These are phyloP conservation scores for Ennomos fuscantarius DNA, from an alignment of 2,888 invertebrate species.

Conservation along the genomic window DNA sequence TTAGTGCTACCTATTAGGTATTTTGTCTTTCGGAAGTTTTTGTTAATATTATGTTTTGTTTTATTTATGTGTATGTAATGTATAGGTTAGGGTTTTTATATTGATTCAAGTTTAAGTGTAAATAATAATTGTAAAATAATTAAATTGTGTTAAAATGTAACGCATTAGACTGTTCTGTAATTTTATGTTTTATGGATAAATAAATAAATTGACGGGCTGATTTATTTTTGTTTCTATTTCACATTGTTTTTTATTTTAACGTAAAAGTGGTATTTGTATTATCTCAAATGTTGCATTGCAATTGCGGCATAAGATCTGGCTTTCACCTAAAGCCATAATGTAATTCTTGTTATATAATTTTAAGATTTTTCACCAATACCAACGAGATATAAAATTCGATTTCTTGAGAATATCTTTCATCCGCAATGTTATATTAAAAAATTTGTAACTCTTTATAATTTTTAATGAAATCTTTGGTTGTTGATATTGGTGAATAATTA, in stretches of 20 bases:
- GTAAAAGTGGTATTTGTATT: conserved; percentile 21
- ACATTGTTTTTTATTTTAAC: too few relatives aligned
- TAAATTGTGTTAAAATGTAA: too few relatives aligned
- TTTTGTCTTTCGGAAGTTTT: too few relatives aligned
- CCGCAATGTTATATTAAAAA: conserved; percentile 13
- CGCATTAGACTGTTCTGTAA: too few relatives aligned
- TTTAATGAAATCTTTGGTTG: conserved; percentile 32
- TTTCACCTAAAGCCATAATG: conserved; percentile 79
- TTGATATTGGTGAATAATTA: conserved; percentile 67
- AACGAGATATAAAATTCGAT: conserved; percentile 44
- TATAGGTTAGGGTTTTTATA: too few relatives aligned
- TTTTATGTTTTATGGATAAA: background rate
- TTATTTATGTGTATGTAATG: too few relatives aligned
- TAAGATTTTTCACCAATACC: conserved; percentile 69
- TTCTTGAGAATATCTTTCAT: conserved; percentile 4
- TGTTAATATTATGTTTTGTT: too few relatives aligned
- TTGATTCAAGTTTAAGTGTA: too few relatives aligned
- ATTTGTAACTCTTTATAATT: conserved; percentile 18
- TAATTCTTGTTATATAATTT: conserved; percentile 72
- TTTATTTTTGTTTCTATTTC: too few relatives aligned
- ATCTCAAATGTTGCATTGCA: conserved; percentile 50
- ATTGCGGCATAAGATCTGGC: conserved; percentile 68
- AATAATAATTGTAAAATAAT: too few relatives aligned
- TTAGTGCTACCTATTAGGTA: too few relatives aligned
- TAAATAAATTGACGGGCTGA: too few relatives aligned